Evolutionary conservation across 2,797 vertebrate genomes (phyloP), one percentile per base, ranked within the genome.

Genomic region (Muscicapa striata): DNA sequence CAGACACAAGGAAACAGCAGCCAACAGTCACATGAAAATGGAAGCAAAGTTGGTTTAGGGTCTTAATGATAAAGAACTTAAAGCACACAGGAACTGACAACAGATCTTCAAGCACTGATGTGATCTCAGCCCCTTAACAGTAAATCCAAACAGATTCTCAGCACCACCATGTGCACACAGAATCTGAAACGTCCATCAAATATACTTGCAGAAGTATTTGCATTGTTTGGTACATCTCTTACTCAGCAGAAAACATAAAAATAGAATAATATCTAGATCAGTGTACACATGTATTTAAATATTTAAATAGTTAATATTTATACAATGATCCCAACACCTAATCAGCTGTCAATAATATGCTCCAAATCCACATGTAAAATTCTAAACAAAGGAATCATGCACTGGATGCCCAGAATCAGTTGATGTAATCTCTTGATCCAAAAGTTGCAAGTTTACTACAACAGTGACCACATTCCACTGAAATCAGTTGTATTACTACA

Each of bases 51-150:
- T 8, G 1, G 18, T 36, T 49, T n/a, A 78, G 22, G 17, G 12
- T 40, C 62, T 81, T 41, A 43, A 51, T 2, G 32, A 34, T 4
- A 19, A 63, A 85, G 36, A 69, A 22, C 19, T 46, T 43, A 36
- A 64, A 74, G 69, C 3, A 15, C 13, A 46, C 2, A 15, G 29
- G 15, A 73, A 62, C 6, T 14, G 12, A 72, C 12, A 5, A 52
- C 22, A 88, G 16, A 52, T 30, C 40, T 41, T 29, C 40, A 64
- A 51, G n/a, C 0, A 0, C 52, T 20, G 20, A 52, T 7, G 7
- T 32, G 15, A 51, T 26, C 58, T 72, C 73, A 68, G 20, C 5
- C 19, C 23, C 32, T 43, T 36, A 67, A 54, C 34, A 81, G n/a
- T 5, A 75, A 62, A 83, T 14, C 11, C 41, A 34, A 62, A 55